Evolutionary conservation across 2,888 invertebrate species (phyloP), one percentile per base, ranked within the genome.

Genomic region (Troilus luridus): DNA sequence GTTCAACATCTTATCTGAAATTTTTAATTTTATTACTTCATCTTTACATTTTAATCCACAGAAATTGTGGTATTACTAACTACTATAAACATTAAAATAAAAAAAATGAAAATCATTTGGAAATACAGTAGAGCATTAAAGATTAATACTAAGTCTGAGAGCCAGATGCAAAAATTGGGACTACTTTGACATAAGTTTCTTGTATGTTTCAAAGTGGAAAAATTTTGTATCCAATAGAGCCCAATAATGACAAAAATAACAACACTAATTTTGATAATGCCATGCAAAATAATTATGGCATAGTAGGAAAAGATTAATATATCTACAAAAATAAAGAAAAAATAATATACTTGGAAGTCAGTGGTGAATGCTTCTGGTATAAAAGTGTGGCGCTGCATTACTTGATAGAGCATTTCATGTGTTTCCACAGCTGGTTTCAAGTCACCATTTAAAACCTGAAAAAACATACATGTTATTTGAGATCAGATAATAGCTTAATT

Each of bases 291-390:
- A 67, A 9, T 27, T 12, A 72, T 12, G 3, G 24, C 12, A 67
- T 12, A 9, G 41, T 19, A 41, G 27, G 8, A 77, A 17, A 3
- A 77, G 17, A 41, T 88, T 88, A 88, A 60, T 62, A 14, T 88
- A 19, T 62, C 24, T 24, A 88, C 10, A 88, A 60, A 24, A 41
- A 41, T 41, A 41, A 41, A 41, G 41, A 41, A 60, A 3, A 19
- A 89, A 91, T 88, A 88, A 72, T 58, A 88, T 93, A 96, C 96
- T 95, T 98, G 97, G 93, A 99, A 98, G 94, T 99, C 99, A 0
- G 98, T 98, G 0, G 99, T 99, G 94, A 99, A 99, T 9, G 99
- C 99, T 95, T 99, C 99, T 0, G 99, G 99, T 93, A 99, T 97
- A 94, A 99, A 99, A 92, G 98, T 99, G 94, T 99, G 99, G 93